phyloP scores from a whole-genome alignment of 2,113 vertebrate genomes.

The Erythrolamprus reginae region DNA sequence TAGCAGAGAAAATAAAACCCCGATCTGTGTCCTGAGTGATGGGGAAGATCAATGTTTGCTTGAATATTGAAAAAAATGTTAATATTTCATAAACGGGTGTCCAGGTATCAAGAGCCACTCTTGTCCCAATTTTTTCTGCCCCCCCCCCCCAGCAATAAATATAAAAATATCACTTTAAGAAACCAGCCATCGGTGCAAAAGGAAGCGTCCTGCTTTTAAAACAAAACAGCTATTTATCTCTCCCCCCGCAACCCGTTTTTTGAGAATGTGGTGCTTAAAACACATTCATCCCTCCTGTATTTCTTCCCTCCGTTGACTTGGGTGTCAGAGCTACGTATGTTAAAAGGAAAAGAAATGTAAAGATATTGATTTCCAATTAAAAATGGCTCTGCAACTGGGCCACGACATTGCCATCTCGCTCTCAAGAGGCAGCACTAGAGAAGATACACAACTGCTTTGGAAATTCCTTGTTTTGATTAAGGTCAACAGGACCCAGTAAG shows the following conservation, averaged over 20 bases:
- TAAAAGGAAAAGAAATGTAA: constrained; percentile 49
- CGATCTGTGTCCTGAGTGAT: background rate
- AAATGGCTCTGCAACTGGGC: constrained; percentile 36
- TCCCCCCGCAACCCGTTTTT: background rate
- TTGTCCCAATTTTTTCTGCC: background rate
- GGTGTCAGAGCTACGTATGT: constrained; percentile 29
- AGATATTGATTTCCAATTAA: constrained; percentile 41
- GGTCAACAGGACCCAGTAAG: background rate
- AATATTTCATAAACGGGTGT: background rate
- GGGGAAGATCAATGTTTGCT: background rate
- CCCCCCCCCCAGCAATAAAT: background rate
- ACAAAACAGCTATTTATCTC: background rate
- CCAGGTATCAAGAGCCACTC: background rate
- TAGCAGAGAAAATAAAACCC: background rate
- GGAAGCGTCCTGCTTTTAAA: background rate
- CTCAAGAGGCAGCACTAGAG: no score
- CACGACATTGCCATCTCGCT: background rate
- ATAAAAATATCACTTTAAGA: background rate
- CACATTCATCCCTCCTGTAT: background rate
- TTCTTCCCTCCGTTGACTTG: constrained; percentile 28
- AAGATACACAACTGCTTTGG: background rate
- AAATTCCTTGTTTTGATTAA: background rate
- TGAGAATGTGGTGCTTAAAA: background rate
- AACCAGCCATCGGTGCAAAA: background rate
- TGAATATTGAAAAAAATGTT: background rate